phyloP scores from a whole-genome alignment of 2,888 invertebrate species.

The Lithophane leautieri region DNA sequence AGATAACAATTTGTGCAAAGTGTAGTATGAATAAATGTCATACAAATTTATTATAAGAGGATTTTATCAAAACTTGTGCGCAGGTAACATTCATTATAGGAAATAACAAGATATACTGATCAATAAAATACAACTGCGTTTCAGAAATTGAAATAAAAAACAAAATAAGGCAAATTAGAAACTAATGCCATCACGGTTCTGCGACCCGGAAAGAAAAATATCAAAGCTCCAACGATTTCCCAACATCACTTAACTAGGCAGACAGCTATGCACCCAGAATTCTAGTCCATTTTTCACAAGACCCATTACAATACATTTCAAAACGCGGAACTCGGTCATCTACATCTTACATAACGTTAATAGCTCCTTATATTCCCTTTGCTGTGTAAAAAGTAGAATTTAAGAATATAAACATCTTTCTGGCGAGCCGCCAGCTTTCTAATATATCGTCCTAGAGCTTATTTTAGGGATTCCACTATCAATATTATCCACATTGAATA shows the following conservation, averaged over 20 bases:
- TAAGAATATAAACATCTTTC: constrained; percentile 51
- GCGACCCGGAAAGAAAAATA: constrained; percentile 5
- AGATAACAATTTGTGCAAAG: constrained; percentile 31
- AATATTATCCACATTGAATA: constrained; percentile 3
- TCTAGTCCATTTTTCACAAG: constrained; percentile 47
- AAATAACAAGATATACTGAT: too few species aligned
- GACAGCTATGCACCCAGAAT: constrained; percentile 28
- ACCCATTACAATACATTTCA: constrained; percentile 44
- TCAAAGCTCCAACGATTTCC: constrained; percentile 33
- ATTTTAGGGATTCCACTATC: constrained; percentile 44
- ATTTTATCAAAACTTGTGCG: background rate
- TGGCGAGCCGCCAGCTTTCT: constrained; percentile 54
- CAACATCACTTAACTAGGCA: constrained; percentile 22
- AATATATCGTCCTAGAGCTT: constrained; percentile 35
- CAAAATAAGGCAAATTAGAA: background rate
- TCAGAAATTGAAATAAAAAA: too few species aligned
- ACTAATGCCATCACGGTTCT: background rate
- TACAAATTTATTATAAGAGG: background rate
- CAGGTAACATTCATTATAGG: background rate
- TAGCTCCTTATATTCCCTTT: constrained; percentile 48
- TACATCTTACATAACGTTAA: constrained; percentile 40
- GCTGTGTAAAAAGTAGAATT: constrained; percentile 42
- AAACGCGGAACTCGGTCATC: constrained; percentile 48
- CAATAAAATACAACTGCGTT: too few species aligned
- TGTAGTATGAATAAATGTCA: constrained; percentile 21